phyloP scores from a whole-genome alignment of 1,140 invertebrate genomes.

The Aphis craccivora region DNA sequence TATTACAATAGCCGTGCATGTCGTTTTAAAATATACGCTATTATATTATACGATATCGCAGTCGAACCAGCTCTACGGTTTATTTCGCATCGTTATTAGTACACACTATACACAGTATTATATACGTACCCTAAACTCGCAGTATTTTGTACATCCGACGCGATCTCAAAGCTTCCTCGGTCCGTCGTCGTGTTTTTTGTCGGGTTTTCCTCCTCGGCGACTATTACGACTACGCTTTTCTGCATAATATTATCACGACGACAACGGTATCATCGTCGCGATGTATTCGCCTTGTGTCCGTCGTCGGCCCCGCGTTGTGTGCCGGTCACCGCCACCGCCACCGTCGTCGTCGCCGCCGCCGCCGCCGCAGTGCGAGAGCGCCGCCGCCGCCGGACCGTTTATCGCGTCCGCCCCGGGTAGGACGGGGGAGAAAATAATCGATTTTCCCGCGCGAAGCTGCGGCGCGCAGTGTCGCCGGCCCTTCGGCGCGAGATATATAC shows the following conservation, averaged over 20 bases:
- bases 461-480: not conserved
- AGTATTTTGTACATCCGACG: not conserved
- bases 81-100: too few relatives aligned
- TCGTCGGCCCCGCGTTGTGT: not conserved
- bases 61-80: not conserved
- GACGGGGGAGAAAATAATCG: not conserved
- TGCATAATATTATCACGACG: not conserved
- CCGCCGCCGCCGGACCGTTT: not conserved
- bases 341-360: not conserved
- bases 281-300: not conserved
- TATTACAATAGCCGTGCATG: not conserved
- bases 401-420: not conserved
- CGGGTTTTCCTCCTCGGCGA: not conserved
- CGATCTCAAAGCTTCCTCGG: not conserved
- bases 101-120: not conserved
- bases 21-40: not conserved
- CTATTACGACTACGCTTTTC: not conserved
- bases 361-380: not conserved
- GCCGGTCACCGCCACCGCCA: not conserved
- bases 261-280: not conserved
- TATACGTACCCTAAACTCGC: not conserved
- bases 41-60: not conserved
- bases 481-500: not conserved
- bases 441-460: slow-evolving; percentile 15
- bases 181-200: not conserved